Evolutionary conservation across 2,113 vertebrate species (phyloP).

Genomic region (Etia nguti): DNA sequence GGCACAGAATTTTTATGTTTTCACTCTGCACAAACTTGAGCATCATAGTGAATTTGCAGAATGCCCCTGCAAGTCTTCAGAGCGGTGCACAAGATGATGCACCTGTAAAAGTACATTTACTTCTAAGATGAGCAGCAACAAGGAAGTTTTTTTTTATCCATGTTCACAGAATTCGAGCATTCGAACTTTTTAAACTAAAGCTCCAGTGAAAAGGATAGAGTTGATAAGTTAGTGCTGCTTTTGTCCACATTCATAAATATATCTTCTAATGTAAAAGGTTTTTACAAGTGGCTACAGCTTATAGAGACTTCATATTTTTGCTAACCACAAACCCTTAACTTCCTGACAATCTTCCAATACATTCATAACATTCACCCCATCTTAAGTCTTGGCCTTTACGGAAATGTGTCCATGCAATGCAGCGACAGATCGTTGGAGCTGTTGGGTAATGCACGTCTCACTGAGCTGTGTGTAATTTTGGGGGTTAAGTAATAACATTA

Average conservation of each 20-base stretch:
- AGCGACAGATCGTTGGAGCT: background rate
- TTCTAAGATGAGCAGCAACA: background rate
- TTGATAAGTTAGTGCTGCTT: background rate
- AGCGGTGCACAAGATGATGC: background rate
- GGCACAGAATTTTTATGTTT: background rate
- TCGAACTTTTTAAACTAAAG: background rate
- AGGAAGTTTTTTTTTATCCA: background rate
- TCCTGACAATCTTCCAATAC: background rate
- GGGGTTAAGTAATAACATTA: background rate
- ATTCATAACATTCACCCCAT: background rate
- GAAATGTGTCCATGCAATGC: background rate
- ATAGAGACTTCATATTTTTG: background rate
- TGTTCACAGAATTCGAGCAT: background rate
- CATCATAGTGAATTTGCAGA: background rate
- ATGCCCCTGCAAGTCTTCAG: background rate
- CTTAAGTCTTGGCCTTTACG: background rate
- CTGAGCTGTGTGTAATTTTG: background rate
- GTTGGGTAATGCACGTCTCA: background rate
- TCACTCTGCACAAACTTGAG: fast-evolving
- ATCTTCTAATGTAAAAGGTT: background rate
- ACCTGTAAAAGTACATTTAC: background rate
- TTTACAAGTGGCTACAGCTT: background rate
- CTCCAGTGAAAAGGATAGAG: background rate
- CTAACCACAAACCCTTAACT: background rate
- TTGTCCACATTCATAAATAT: background rate